These are phyloP conservation scores for Todiramphus saurophagus DNA, from an alignment of 2,113 vertebrate genomes.

Conservation along the genomic window DNA sequence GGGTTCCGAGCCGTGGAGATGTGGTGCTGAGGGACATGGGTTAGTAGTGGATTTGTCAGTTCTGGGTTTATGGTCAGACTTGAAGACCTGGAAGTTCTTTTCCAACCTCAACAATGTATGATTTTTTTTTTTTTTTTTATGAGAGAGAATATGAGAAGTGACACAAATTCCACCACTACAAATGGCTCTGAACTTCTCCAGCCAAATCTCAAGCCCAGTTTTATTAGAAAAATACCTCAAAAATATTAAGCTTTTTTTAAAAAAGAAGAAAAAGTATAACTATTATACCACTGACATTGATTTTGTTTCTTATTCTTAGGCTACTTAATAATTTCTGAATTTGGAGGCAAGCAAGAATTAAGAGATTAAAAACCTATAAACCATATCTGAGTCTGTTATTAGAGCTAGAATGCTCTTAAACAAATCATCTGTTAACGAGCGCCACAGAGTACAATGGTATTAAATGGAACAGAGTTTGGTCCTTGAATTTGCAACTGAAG, in stretches of 20 bases:
- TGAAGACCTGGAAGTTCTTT: background rate
- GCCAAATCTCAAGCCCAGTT: background rate
- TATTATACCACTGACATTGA: background rate
- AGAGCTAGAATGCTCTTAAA: background rate
- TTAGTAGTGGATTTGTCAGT: background rate
- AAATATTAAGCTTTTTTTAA: background rate
- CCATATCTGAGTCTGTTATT: background rate
- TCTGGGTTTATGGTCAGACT: background rate
- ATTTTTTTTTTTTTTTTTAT: background rate
- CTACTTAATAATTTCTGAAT: background rate
- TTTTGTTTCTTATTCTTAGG: background rate
- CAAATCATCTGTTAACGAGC: background rate
- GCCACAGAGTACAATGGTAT: background rate
- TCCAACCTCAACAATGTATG: background rate
- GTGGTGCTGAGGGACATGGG: background rate
- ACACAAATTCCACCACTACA: background rate
- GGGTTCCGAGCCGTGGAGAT: background rate
- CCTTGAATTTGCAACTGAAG: background rate
- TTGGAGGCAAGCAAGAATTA: background rate
- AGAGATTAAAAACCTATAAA: background rate
- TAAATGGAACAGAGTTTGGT: background rate
- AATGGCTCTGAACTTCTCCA: background rate
- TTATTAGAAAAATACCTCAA: background rate
- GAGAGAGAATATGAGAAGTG: background rate
- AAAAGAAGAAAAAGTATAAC: background rate